Evolutionary conservation across 2,888 invertebrate genomes (phyloP).

Genomic region (Chrysomela aeneicollis): DNA sequence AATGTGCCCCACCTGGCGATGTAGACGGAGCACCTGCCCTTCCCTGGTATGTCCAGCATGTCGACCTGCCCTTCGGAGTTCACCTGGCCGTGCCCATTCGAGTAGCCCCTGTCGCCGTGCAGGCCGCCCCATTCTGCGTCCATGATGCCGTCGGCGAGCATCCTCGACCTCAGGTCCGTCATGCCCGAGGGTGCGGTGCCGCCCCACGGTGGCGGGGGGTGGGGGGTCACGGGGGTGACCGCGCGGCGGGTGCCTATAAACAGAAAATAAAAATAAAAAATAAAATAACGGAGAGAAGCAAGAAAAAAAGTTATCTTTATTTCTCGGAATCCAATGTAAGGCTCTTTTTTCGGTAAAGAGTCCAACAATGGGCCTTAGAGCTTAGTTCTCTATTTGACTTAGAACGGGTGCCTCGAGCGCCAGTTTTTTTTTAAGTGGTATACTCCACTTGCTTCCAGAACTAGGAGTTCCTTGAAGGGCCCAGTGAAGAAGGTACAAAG

Average conservation of each 20-base stretch:
- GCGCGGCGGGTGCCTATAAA: constrained; percentile 53
- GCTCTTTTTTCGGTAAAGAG: no score
- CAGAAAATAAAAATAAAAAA: no score
- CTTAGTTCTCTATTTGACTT: no score
- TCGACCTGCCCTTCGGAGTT: constrained; percentile 77
- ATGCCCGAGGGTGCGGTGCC: constrained; percentile 51
- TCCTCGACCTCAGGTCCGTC: constrained; percentile 53
- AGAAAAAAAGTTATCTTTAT: no score
- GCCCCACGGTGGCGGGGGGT: constrained; percentile 50
- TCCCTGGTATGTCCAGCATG: constrained; percentile 93
- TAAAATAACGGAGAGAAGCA: no score
- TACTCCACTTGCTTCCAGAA: no score
- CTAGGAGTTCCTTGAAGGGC: no score
- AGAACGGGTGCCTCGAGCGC: no score
- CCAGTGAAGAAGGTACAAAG: no score
- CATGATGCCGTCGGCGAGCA: constrained; percentile 59
- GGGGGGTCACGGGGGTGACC: constrained; percentile 59
- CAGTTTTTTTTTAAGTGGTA: no score
- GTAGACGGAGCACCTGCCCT: constrained; percentile 92
- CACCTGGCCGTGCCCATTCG: constrained; percentile 58
- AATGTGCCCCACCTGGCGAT: constrained; percentile 87
- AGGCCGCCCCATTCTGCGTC: constrained; percentile 59
- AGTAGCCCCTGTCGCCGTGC: constrained; percentile 55
- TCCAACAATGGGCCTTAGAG: no score
- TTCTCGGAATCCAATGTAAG: no score